Percentiles rank a stretch among this genome's conserved stretches.
Evolutionary conservation across 1,140 invertebrate species (phyloP).

Genomic region (Gonatopus flavifemur): DNA sequence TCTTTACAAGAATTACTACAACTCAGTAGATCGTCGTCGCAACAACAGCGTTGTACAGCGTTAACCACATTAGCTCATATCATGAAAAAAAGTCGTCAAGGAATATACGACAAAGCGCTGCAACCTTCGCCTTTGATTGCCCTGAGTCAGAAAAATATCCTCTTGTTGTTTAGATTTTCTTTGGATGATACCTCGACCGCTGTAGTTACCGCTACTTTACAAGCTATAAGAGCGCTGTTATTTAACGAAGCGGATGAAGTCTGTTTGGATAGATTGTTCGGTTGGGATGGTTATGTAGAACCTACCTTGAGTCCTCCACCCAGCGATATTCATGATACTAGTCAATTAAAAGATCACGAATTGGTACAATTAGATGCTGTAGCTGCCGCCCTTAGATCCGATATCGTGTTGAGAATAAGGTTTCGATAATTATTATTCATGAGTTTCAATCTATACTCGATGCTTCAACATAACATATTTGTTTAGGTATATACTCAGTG

Average conservation of each 20-base stretch:
- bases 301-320: slow-evolving; percentile 63
- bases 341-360: slow-evolving; percentile 80
- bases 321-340: slow-evolving; percentile 65
- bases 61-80: slow-evolving; percentile 79
- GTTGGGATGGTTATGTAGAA: slow-evolving; percentile 61
- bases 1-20: slow-evolving; percentile 83
- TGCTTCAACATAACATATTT: slow-evolving; percentile 12
- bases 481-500: slow-evolving; percentile 69
- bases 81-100: slow-evolving; percentile 70
- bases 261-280: slow-evolving; percentile 68
- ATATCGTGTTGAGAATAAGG: slow-evolving; percentile 72
- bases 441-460: background rate
- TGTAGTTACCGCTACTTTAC: slow-evolving; percentile 71
- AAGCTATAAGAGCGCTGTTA: slow-evolving; percentile 72
- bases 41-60: slow-evolving; percentile 79
- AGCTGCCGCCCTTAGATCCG: slow-evolving; percentile 72
- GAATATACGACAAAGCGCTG: slow-evolving; percentile 70
- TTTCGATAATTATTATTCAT: slow-evolving; percentile 35
- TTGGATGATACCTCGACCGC: slow-evolving; percentile 79
- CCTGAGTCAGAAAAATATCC: slow-evolving; percentile 65
- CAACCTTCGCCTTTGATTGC: slow-evolving; percentile 58
- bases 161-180: slow-evolving; percentile 80
- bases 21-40: slow-evolving; percentile 66
- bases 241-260: slow-evolving; percentile 78
- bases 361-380: slow-evolving; percentile 76